Percentiles rank a stretch among this genome's conserved stretches.
Conservation (phyloP, 2,113 vertebrate species). For the Gallinago media region DNA sequence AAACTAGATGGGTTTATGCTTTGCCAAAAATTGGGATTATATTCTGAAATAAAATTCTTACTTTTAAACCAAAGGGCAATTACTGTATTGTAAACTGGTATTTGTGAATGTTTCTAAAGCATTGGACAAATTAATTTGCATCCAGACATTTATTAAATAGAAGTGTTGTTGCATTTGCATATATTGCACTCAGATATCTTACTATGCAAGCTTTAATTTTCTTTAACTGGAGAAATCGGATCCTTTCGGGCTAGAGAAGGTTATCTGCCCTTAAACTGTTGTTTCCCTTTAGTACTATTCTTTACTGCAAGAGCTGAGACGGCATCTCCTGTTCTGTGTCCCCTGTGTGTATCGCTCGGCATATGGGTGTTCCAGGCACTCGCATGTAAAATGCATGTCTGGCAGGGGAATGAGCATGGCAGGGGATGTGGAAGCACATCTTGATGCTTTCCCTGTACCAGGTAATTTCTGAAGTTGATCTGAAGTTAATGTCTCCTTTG, state of each 20-base stretch:
- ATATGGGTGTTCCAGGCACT: background rate
- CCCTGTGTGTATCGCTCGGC: background rate
- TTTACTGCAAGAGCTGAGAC: background rate
- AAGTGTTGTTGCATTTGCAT: background rate
- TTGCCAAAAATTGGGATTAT: background rate
- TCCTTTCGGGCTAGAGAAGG: background rate
- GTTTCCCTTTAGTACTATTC: background rate
- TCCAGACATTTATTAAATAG: background rate
- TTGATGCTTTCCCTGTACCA: background rate
- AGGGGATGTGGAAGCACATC: background rate
- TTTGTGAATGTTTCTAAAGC: background rate
- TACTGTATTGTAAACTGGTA: background rate
- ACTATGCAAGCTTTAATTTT: background rate
- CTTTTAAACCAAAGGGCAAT: background rate
- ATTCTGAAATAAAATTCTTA: background rate
- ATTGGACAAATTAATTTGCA: background rate
- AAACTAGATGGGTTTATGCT: background rate
- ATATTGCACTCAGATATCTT: background rate
- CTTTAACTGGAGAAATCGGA: background rate
- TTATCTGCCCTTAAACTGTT: background rate
- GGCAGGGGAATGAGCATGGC: background rate
- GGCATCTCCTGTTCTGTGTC: background rate
- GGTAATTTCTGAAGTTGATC: background rate
- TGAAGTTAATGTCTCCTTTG: background rate
- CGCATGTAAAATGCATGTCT: accelerated